Conservation (phyloP, 2,113 vertebrate species). For the Gadus chalcogrammus region DNA sequence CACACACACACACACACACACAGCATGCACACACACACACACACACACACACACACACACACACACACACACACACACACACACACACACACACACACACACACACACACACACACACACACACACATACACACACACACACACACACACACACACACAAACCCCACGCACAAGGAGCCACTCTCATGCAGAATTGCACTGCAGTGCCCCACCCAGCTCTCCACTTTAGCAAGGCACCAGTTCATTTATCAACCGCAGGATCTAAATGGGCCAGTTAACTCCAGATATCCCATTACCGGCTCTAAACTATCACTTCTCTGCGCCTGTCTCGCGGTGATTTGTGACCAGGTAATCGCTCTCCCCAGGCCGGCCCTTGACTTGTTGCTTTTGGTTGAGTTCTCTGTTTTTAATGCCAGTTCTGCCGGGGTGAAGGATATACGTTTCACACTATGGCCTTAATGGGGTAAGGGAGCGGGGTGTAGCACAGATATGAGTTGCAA, state of each 20-base stretch:
- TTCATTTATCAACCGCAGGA: conserved; percentile 48
- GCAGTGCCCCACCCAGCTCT: neutral
- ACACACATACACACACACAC: too few species aligned
- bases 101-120: conserved; percentile 1
- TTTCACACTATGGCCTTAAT: too few species aligned
- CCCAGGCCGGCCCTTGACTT: conserved; percentile 15
- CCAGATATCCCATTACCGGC: conserved; percentile 49
- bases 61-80: too few species aligned
- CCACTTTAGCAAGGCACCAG: conserved; percentile 9
- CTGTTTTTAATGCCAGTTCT: conserved; percentile 32
- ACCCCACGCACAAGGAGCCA: too few species aligned
- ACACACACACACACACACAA: too few species aligned
- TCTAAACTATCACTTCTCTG: conserved; percentile 47
- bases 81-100: too few species aligned
- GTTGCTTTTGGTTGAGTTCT: neutral
- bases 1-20: too few species aligned
- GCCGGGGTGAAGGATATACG: conserved; percentile 20
- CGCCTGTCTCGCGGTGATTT: conserved; percentile 43
- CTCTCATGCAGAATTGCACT: too few species aligned
- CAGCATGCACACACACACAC: conserved; percentile 3
- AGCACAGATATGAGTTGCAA: too few species aligned
- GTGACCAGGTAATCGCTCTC: conserved; percentile 42
- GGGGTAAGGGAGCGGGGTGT: too few species aligned
- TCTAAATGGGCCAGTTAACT: conserved; percentile 54
- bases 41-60: conserved; percentile 1